Conservation (phyloP, 2,888 invertebrate species). For the Junonia oenone region DNA sequence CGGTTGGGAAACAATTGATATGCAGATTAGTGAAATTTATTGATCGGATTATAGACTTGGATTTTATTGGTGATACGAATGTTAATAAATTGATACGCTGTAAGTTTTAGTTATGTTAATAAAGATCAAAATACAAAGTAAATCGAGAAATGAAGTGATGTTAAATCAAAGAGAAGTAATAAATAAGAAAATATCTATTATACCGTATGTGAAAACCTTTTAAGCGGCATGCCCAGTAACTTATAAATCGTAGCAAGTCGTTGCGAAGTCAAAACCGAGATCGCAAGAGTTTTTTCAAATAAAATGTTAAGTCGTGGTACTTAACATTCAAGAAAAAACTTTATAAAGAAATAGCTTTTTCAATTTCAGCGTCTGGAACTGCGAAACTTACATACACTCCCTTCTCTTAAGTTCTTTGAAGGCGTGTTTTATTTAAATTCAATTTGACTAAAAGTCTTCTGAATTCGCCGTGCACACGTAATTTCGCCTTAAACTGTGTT, state of each 20-base stretch:
- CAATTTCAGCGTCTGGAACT: neutral
- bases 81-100: no score
- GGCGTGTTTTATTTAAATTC: conserved; percentile 4
- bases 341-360: neutral
- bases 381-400: neutral
- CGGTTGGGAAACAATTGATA: neutral
- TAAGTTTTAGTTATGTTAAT: neutral
- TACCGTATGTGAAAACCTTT: neutral
- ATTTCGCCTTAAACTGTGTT: conserved; percentile 26
- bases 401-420: neutral
- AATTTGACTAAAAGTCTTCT: conserved; percentile 5
- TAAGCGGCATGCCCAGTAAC: neutral
- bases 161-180: neutral
- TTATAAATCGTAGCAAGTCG: neutral
- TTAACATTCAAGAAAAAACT: neutral
- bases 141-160: neutral
- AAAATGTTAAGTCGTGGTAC: neutral
- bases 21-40: neutral
- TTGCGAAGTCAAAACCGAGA: neutral
- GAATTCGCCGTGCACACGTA: conserved; percentile 28
- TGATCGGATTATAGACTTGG: neutral
- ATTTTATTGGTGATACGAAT: neutral
- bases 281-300: neutral
- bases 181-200: neutral
- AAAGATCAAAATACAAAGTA: neutral